A percentile compares a stretch with the other conserved stretches of the same genome.
Evolutionary conservation across 2,888 invertebrate genomes (phyloP).

Genomic region (Dryococelus australis): DNA sequence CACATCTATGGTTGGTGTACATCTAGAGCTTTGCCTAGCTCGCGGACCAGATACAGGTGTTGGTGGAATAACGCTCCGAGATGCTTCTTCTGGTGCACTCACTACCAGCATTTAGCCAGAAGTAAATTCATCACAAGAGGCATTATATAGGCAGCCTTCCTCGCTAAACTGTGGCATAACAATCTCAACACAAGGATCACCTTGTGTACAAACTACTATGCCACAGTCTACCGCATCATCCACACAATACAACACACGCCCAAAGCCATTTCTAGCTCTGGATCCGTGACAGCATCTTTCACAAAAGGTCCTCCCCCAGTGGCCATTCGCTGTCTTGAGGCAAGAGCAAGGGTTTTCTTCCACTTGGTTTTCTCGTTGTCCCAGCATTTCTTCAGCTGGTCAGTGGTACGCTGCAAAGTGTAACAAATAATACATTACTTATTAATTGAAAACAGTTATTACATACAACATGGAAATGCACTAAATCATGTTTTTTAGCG

Average conservation of each 20-base stretch:
- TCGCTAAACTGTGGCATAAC: too few species aligned
- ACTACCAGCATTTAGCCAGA: too few species aligned
- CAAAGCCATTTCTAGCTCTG: background rate
- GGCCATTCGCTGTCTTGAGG: background rate
- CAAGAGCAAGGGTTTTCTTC: background rate
- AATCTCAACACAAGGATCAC: background rate
- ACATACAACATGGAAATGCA: too few species aligned
- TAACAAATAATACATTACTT: background rate
- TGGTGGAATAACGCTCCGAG: too few species aligned
- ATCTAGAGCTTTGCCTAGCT: too few species aligned
- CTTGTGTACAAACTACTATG: background rate
- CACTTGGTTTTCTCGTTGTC: background rate
- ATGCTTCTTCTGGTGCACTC: too few species aligned
- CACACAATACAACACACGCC: background rate
- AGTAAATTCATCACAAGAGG: too few species aligned
- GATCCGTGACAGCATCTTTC: background rate
- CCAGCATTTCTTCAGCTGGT: background rate
- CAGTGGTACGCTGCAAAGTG: background rate
- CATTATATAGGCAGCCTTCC: too few species aligned
- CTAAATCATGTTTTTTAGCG: too few species aligned
- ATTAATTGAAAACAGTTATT: too few species aligned
- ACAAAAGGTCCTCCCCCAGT: background rate
- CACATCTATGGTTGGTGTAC: too few species aligned
- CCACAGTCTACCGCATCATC: background rate
- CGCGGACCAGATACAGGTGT: too few species aligned